Base-by-base conservation (phyloP, 1,140 invertebrate species). In the Lanistes nyassanus region DNA sequence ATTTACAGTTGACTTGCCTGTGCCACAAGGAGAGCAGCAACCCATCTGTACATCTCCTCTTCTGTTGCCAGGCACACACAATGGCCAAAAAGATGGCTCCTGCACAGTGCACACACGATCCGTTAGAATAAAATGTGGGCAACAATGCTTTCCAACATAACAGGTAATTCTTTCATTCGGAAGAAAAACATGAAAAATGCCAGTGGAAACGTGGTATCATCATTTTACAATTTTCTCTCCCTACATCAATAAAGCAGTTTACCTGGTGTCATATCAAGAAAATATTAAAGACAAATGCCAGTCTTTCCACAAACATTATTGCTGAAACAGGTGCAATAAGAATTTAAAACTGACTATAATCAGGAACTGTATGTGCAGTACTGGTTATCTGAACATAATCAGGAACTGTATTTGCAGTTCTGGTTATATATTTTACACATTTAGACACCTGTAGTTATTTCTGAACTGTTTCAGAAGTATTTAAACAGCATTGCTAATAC, bases 1-100 rank as follows among this genome's bases (percentile, higher is more conserved):
- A 58, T 2, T n/a, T n/a, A 47, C 4, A 68, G 29, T 69, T n/a
- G 23, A 39, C 29, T 36, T 79, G 80, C 80, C 78, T 82, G 76
- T 31, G 80, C 80, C 36, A 73, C 72, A n/a, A 80, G 58, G 68
- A 82, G 51, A 13, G 76, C 79, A 36, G 80, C 66, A 29, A 78
- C 69, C 80, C 80, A 82, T 37, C 68, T 69, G 29, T 76, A 67
- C 31, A 69, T 58, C 16, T 82, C 80, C 6, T 73, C 68, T 36
- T 80, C 75, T 58, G 78, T 75, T 13, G 72, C 51, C 75, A 78
- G 76, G 74, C 76, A 75, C 36, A 82, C 64, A 34, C 72, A 77
- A 34, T 72, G 67, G 29, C 80, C 80, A 79, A 82, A 82, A 29
- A 76, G 72, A 62, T 66, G 66, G 42, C 56, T 76, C 29, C 73